Evolutionary conservation across 1,140 invertebrate genomes (phyloP), one percentile per base, ranked within the genome.

Genomic region (Conus betulinus): DNA sequence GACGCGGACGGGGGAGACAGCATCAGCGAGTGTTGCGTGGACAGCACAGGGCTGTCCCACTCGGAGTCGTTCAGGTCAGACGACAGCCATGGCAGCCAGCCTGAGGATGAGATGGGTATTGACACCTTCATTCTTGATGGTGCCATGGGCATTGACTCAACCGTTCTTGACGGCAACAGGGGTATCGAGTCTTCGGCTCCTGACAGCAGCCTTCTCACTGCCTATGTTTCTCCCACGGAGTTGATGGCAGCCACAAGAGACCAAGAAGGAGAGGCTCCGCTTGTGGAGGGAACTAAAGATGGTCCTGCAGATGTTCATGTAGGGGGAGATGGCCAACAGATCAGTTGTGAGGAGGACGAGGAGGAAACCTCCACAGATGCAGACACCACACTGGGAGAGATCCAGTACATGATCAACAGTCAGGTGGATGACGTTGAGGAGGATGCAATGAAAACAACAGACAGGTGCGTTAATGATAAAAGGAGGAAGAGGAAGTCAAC

Each of bases 1-100:
- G 89, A 91, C 88, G 79, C 74, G 60, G 92, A 91, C 27, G 55
- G 87, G 17, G 90, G 87, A 85, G 91, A 91, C 87, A 90, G 90
- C 90, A 82, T 89, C 15, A 89, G 90, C 84, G 91, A 91, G 84
- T 81, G 74, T 17, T 76, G 84, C 4, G 85, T 89, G 20, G 87
- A 88, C 39, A 76, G 85, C n/a, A 88, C 74, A 23, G 83, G 74
- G 27, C 17, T 81, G 5, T 78, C 82, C 51, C 78, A 87, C n/a
- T 86, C 84, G 25, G 85, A 89, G 39, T 89, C 84, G 8, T 63
- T 87, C 11, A 27, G 27, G 83, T 86, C 53, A 8, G 85, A 90
- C 60, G 87, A 71, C 60, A 88, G 84, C 60, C 57, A 23, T 13
- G 15, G 20, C 20, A 7, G 20, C 8, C 57, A 15, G 57, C 15